These are phyloP conservation scores for Phlogophora meticulosa DNA, from an alignment of 2,888 invertebrate genomes.

Conservation along the genomic window DNA sequence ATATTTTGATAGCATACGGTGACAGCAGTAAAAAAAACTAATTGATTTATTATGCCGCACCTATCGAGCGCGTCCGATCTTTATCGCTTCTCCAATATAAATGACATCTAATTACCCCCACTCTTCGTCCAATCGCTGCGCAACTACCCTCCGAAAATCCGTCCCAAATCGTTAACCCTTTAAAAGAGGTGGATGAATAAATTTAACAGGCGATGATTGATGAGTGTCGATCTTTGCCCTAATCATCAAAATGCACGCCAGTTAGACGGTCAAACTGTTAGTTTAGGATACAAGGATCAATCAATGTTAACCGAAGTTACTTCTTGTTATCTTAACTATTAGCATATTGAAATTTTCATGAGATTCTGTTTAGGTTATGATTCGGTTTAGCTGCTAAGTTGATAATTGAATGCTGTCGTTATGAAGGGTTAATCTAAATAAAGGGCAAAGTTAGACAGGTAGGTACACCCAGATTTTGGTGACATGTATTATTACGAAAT, in stretches of 20 bases:
- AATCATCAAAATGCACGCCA: conserved; percentile 50
- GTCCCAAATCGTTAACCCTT: conserved; percentile 19
- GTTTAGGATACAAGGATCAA: conserved; percentile 58
- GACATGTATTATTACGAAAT: background rate
- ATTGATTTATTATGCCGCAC: conserved; percentile 14
- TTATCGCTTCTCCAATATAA: conserved; percentile 19
- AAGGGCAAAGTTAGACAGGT: background rate
- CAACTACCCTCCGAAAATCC: conserved; percentile 14
- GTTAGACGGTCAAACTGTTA: conserved; percentile 44
- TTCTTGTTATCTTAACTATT: conserved; percentile 41
- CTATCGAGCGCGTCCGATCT: conserved; percentile 18
- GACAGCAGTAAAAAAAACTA: background rate
- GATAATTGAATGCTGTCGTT: conserved; percentile 21
- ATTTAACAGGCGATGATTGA: conserved; percentile 53
- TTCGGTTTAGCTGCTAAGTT: conserved; percentile 29
- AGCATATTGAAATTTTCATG: conserved; percentile 42
- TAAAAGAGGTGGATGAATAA: conserved; percentile 38
- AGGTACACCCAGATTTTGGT: background rate
- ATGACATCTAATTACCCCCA: conserved; percentile 30
- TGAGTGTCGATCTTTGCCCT: conserved; percentile 36
- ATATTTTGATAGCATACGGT: background rate
- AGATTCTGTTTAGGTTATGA: conserved; percentile 30
- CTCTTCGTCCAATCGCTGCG: background rate
- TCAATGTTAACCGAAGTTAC: conserved; percentile 50
- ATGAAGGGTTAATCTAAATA: background rate